phyloP scores from a whole-genome alignment of 2,113 vertebrate species.

The Phalacrocorax carbo region DNA sequence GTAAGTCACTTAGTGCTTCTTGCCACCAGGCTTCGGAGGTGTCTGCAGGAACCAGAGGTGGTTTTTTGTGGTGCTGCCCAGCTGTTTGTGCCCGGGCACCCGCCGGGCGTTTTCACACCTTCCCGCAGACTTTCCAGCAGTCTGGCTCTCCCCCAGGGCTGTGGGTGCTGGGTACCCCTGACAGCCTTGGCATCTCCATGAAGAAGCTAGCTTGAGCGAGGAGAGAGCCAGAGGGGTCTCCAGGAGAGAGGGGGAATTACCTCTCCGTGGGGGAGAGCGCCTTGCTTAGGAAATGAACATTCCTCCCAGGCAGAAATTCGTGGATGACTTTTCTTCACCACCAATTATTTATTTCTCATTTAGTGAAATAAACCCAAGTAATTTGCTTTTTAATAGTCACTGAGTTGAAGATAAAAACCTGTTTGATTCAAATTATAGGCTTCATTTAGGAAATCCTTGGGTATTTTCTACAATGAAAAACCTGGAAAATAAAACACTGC shows the following conservation, averaged over 20 bases:
- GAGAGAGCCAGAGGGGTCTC: background rate
- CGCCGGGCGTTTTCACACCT: background rate
- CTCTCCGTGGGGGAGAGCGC: background rate
- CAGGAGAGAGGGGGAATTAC: background rate
- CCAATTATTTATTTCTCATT: background rate
- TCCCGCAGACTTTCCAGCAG: background rate
- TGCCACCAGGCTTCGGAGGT: background rate
- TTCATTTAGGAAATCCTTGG: background rate
- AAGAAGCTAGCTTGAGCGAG: background rate
- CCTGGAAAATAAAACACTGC: background rate
- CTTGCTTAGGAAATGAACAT: background rate
- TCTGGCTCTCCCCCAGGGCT: background rate
- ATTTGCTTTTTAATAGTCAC: background rate
- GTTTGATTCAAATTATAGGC: background rate
- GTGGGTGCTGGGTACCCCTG: background rate
- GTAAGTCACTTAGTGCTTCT: background rate
- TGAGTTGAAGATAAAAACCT: background rate
- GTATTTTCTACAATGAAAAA: background rate
- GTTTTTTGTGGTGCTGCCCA: background rate
- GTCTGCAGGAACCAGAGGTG: background rate
- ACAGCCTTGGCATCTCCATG: background rate
- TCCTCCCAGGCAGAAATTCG: background rate
- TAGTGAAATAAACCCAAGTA: background rate
- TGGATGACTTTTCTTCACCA: background rate
- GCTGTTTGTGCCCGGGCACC: background rate